phyloP scores from a whole-genome alignment of 2,888 invertebrate species.

The Metalampra italica region DNA sequence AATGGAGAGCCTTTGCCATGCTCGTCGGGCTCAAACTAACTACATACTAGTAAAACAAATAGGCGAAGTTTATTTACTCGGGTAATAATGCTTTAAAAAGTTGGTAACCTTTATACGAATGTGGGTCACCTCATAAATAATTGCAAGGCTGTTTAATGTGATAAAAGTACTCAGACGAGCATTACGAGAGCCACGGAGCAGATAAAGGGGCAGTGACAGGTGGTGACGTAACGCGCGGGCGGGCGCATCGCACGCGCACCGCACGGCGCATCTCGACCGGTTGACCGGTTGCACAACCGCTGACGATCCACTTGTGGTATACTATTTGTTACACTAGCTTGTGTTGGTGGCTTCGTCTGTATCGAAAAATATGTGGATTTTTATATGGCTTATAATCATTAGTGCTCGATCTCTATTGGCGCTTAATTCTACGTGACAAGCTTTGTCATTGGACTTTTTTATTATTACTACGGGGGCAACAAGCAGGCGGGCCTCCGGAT shows the following conservation, averaged over 20 bases:
- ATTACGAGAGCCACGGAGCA: not conserved
- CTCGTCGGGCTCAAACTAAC: not conserved
- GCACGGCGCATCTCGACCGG: conserved; percentile 1
- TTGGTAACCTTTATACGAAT: conserved; percentile 10
- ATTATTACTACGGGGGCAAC: too few relatives aligned
- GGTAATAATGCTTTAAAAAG: conserved; percentile 4
- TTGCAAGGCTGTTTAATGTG: not conserved
- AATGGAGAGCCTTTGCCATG: too few relatives aligned
- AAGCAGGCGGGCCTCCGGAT: too few relatives aligned
- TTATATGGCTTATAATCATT: too few relatives aligned
- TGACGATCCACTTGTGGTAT: not conserved
- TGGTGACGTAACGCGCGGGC: conserved; percentile 13
- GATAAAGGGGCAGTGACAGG: conserved; percentile 6
- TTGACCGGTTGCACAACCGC: conserved; percentile 4
- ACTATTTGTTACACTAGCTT: too few relatives aligned
- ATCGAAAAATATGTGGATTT: too few relatives aligned
- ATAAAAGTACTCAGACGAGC: not conserved
- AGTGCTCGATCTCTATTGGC: too few relatives aligned
- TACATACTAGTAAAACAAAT: not conserved
- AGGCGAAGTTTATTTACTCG: not conserved
- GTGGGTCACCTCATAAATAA: conserved; percentile 9
- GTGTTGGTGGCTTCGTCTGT: too few relatives aligned
- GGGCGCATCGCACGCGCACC: conserved; percentile 8
- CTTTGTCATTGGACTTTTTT: too few relatives aligned
- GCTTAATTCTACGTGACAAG: too few relatives aligned